These are phyloP conservation scores for Mnemiopsis leidyi DNA, from an alignment of 37 sponge, comb jelly and placozoan species.

Conservation along the genomic window DNA sequence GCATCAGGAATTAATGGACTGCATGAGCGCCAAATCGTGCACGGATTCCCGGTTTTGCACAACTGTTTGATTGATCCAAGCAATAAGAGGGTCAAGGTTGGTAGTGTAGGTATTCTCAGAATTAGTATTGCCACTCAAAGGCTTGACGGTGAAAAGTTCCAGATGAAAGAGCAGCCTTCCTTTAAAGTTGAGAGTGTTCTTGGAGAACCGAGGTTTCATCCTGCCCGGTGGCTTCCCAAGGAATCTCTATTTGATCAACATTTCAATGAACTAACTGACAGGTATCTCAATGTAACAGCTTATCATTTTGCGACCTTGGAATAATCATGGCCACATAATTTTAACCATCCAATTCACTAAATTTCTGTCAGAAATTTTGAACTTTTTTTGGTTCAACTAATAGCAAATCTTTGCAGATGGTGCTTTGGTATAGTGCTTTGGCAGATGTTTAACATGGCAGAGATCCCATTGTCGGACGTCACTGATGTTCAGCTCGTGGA, in stretches of 20 bases:
- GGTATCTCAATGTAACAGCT: no score
- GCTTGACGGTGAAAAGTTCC: not conserved
- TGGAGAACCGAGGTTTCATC: slow-evolving; percentile 29
- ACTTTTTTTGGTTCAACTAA: no score
- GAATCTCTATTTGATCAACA: slow-evolving; percentile 49
- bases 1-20: slow-evolving; percentile 7
- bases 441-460: slow-evolving; percentile 25
- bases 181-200: not conserved
- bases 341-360: no score
- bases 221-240: slow-evolving; percentile 48
- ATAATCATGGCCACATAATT: no score
- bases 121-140: slow-evolving; percentile 11
- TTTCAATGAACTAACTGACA: slow-evolving; percentile 34
- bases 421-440: slow-evolving; percentile 59
- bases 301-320: no score
- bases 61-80: slow-evolving; percentile 13
- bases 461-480: not conserved
- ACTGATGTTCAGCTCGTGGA: slow-evolving; percentile 8
- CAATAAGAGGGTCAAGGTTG: not conserved
- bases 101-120: slow-evolving; percentile 31
- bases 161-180: slow-evolving; percentile 15
- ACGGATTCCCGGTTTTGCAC: slow-evolving; percentile 64
- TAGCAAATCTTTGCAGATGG: no score
- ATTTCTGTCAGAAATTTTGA: no score
- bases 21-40: slow-evolving; percentile 22